These are phyloP conservation scores for Tiliacea citrago DNA, from an alignment of 2,888 invertebrate species.

Conservation along the genomic window DNA sequence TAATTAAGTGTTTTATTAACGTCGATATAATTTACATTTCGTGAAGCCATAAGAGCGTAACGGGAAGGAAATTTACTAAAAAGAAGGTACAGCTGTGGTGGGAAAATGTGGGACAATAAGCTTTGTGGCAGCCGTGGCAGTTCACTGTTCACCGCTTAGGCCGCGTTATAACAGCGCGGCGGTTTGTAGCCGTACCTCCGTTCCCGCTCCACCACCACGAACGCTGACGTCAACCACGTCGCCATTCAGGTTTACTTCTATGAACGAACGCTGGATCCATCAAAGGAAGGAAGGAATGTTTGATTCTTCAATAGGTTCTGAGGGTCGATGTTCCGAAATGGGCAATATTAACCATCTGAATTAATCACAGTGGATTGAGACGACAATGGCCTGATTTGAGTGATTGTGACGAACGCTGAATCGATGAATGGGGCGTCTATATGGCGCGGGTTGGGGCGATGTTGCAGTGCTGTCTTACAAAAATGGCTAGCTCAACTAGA, in stretches of 20 bases:
- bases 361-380: background rate
- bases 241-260: background rate
- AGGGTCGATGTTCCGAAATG: background rate
- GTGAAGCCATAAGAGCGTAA: background rate
- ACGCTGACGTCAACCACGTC: background rate
- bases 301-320: background rate
- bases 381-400: background rate
- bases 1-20: conserved; percentile 74
- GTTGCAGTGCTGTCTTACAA: background rate
- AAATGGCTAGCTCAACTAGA: background rate
- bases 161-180: no score
- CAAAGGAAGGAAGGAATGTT: background rate
- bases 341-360: background rate
- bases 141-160: no score
- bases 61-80: conserved; percentile 24
- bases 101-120: background rate
- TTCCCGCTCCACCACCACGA: background rate
- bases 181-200: background rate
- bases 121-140: no score
- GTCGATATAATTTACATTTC: background rate
- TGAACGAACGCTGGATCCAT: background rate
- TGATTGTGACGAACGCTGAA: background rate
- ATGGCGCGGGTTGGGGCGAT: background rate
- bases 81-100: background rate
- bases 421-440: background rate